Conservation (phyloP, 2,113 vertebrate genomes). For the Brachirus orientalis region DNA sequence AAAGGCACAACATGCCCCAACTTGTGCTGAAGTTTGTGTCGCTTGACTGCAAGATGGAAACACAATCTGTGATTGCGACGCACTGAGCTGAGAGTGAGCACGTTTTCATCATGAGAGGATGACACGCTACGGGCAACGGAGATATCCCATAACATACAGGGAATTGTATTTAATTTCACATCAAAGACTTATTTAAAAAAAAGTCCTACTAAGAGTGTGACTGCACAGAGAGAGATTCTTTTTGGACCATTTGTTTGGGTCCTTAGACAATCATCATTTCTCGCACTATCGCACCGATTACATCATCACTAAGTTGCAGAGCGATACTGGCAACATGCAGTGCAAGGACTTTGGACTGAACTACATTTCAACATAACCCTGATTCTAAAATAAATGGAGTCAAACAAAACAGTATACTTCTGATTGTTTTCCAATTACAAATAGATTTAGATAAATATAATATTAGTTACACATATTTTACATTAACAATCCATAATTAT, state of each 20-base stretch:
- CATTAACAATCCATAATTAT: neutral
- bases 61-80: slow-evolving; percentile 23
- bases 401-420: neutral
- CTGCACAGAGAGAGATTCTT: slow-evolving; percentile 4
- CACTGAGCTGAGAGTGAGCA: slow-evolving; percentile 11
- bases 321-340: slow-evolving; percentile 17
- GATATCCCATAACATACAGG: slow-evolving; percentile 1
- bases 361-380: slow-evolving; percentile 16
- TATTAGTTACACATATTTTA: neutral
- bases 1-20: slow-evolving; percentile 43
- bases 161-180: too few relatives aligned
- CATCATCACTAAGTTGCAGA: slow-evolving; percentile 32
- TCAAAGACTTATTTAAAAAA: neutral
- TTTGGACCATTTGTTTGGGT: slow-evolving; percentile 5
- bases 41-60: slow-evolving; percentile 45
- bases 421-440: neutral
- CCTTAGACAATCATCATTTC: slow-evolving; percentile 6
- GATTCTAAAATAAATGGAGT: neutral
- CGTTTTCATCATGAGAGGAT: slow-evolving; percentile 23
- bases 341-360: slow-evolving; percentile 58
- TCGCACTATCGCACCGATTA: slow-evolving; percentile 30
- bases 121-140: slow-evolving; percentile 5
- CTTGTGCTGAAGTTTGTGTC: slow-evolving; percentile 29
- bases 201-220: neutral
- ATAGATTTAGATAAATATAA: neutral